Conservation (phyloP, 2,888 invertebrate genomes). For the Cosmia pyralina region DNA sequence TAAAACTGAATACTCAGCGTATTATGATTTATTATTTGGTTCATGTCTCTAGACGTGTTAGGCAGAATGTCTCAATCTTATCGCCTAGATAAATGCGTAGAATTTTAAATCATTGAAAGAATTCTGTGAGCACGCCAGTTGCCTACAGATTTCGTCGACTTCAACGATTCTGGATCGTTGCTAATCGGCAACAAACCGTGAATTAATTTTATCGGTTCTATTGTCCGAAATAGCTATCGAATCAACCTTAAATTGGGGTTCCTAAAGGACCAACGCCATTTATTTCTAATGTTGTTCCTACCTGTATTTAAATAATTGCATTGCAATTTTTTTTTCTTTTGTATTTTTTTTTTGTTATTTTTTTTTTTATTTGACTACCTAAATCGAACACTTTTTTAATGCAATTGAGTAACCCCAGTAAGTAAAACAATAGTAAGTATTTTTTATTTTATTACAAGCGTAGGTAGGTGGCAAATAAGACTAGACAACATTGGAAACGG, state of each 20-base stretch:
- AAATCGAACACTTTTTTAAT: background rate
- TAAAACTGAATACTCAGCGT: background rate
- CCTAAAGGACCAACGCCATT: background rate
- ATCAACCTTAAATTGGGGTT: too few species aligned
- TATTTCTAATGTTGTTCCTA: background rate
- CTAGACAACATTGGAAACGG: constrained; percentile 9
- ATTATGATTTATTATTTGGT: constrained; percentile 14
- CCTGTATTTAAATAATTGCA: too few species aligned
- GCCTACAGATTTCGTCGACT: background rate
- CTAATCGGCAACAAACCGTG: background rate
- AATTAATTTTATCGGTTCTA: constrained; percentile 11
- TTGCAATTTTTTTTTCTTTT: too few species aligned
- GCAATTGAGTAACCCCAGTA: background rate
- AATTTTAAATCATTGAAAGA: background rate
- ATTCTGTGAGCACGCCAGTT: background rate
- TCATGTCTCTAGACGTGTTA: constrained; percentile 1
- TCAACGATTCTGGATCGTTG: constrained; percentile 4
- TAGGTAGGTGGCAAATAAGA: constrained; percentile 33
- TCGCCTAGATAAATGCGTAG: constrained; percentile 6
- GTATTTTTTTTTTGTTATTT: too few species aligned
- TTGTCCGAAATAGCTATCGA: constrained; percentile 2
- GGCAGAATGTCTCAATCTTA: background rate
- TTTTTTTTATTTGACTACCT: too few species aligned
- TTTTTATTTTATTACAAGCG: too few species aligned
- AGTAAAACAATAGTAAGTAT: background rate